Conservation (phyloP, 1,140 invertebrate genomes). For the Cheumatopsyche charites region DNA sequence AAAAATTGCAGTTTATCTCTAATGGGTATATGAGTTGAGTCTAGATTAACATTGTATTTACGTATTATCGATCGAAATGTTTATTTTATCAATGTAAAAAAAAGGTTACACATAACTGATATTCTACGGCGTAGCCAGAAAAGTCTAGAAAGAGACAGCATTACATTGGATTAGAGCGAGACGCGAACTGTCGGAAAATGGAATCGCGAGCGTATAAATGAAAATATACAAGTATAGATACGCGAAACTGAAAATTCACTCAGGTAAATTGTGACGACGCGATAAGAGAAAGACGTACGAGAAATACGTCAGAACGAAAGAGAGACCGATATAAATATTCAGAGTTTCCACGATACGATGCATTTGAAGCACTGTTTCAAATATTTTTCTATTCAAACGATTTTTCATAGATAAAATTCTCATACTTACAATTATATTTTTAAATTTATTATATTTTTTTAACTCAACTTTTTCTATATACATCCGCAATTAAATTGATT, state of each 20-base stretch:
- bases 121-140: not conserved
- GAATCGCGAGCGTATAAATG: not conserved
- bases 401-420: no score
- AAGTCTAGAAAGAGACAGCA: not conserved
- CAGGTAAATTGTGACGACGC: not conserved
- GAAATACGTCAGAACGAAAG: not conserved
- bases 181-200: slow-evolving; percentile 17
- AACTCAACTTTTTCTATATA: no score
- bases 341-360: not conserved
- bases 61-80: no score
- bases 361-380: not conserved
- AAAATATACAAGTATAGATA: not conserved
- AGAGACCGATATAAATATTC: not conserved
- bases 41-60: no score
- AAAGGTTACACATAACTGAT: no score
- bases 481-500: no score
- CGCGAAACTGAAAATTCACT: slow-evolving; percentile 3
- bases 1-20: no score
- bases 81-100: no score
- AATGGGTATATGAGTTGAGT: no score
- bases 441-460: no score
- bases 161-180: not conserved
- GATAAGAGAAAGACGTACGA: not conserved
- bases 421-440: no score
- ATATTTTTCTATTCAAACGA: no score